Base-by-base conservation (phyloP, 2,113 vertebrate species). In the Aepyceros melampus region DNA sequence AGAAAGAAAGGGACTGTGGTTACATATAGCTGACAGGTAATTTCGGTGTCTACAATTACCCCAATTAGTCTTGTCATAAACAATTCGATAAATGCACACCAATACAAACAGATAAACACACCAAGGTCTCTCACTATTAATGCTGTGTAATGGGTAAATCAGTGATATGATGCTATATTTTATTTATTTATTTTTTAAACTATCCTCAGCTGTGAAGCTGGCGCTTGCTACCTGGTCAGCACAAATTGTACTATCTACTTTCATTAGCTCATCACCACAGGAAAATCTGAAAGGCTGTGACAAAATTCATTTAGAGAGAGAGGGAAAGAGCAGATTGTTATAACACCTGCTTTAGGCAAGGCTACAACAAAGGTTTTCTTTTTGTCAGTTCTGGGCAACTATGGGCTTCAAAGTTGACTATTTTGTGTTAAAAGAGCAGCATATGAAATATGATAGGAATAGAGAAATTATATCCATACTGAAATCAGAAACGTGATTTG, bases 11-110 rank as follows among this genome's bases (percentile, higher is more conserved):
- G 99, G 99, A 99, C 99, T 99, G 99, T 99, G 99, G 99, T 99
- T 99, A 99, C 99, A 99, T 99, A 99, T 99, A 99, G 99, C 99
- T 99, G 99, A 99, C 99, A 99, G 99, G 99, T 99, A 99, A 99
- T 99, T 99, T 99, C 99, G 99, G 99, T 99, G 99, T 99, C 99
- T 99, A 99, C 99, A 99, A 99, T 99, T 99, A 99, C 99, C 99
- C 99, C 99, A 99, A 99, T 99, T 99, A 99, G 99, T 99, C 99
- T 99, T 99, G 99, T 99, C 99, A 99, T 99, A 99, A 99, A 99
- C 99, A 99, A 99, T 99, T 99, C 99, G 99, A 99, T 99, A 99
- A 99, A 99, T 99, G 99, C 99, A 99, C 99, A 99, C 99, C 99
- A 99, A 99, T 98, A 99, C 99, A 99, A 99, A 99, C 99, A 99